Conservation (phyloP, 2,888 invertebrate genomes). For the Tetanocera ferruginea region DNA sequence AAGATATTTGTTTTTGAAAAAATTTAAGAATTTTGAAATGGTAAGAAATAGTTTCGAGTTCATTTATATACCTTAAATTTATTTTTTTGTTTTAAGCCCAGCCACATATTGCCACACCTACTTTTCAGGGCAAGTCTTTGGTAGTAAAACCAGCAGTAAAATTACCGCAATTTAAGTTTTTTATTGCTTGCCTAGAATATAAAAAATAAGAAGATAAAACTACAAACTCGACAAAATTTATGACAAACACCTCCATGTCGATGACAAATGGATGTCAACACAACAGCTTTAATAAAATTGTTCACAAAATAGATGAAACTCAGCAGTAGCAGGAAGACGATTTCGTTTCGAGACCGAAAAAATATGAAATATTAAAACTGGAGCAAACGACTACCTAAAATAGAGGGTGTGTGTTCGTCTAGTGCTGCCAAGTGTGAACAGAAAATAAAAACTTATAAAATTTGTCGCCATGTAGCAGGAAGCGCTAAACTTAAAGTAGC, state of each 20-base stretch:
- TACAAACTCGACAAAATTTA: neutral
- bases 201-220: neutral
- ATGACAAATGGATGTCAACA: conserved; percentile 18
- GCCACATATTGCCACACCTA: too few species aligned
- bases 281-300: conserved; percentile 5
- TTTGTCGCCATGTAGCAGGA: too few species aligned
- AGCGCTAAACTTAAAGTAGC: too few species aligned
- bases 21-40: too few species aligned
- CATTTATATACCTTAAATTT: too few species aligned
- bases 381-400: neutral
- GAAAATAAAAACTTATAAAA: neutral
- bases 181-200: neutral
- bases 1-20: too few species aligned
- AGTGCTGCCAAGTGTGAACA: neutral
- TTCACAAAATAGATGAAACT: neutral
- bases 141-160: too few species aligned
- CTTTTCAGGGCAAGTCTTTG: too few species aligned
- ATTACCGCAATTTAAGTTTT: too few species aligned
- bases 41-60: too few species aligned
- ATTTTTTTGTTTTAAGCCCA: too few species aligned
- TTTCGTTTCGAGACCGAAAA: neutral
- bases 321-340: neutral
- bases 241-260: neutral
- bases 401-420: neutral
- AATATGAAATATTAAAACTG: neutral